A percentile compares a stretch with the other conserved stretches of the same genome.
Evolutionary conservation across 2,797 vertebrate species (phyloP).

Genomic region (Gymnoscopelus microlampas): DNA sequence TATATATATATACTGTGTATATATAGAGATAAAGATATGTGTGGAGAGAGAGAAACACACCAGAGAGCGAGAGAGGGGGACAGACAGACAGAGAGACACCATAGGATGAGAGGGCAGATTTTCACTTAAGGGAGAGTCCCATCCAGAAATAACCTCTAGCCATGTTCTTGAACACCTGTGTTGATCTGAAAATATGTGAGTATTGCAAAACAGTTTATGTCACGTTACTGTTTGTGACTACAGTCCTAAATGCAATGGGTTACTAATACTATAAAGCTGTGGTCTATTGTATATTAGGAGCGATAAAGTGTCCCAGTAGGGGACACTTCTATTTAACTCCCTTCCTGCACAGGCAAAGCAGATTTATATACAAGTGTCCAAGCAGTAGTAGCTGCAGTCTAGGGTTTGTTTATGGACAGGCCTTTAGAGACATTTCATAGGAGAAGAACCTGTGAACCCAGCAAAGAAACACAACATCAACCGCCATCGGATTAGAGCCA

Average conservation of each 20-base stretch:
- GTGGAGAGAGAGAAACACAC: conserved; percentile 10
- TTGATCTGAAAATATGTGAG: conserved; percentile 22
- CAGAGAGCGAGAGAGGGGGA: not conserved
- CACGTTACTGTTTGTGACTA: not conserved
- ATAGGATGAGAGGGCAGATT: not conserved
- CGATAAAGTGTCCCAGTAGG: too few species aligned
- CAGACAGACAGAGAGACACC: conserved; percentile 21
- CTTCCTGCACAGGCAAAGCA: conserved; percentile 17
- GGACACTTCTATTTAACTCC: not conserved
- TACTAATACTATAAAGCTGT: not conserved
- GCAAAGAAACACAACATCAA: conserved; percentile 62
- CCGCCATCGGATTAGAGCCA: conserved; percentile 69
- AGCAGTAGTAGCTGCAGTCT: conserved; percentile 42
- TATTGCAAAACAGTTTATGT: not conserved
- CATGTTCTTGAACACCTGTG: conserved; percentile 49
- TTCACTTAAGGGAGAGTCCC: conserved; percentile 27
- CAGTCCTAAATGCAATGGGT: not conserved
- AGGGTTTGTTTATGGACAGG: conserved; percentile 58
- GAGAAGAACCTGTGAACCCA: conserved; percentile 56
- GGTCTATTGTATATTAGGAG: not conserved
- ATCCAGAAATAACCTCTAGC: conserved; percentile 57
- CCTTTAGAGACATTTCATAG: conserved; percentile 45
- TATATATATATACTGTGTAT: conserved; percentile 23
- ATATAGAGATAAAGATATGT: not conserved
- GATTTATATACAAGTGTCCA: conserved; percentile 55